Base-by-base conservation (phyloP, 2,113 vertebrate genomes). In the Cepphus grylle region DNA sequence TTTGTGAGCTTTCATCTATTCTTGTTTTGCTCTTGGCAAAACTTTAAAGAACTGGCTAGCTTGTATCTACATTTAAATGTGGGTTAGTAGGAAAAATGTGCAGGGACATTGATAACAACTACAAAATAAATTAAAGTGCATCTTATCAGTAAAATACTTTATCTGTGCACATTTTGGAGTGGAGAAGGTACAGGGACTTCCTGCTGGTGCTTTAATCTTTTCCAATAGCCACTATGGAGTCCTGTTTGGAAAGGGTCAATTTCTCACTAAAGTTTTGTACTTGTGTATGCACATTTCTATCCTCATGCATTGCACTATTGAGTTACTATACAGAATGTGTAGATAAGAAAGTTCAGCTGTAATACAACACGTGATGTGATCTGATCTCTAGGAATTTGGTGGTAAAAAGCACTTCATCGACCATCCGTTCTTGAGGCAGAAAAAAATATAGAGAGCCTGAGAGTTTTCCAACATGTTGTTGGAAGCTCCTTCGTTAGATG, bases 81-180 rank as follows among this genome's bases (percentile, higher is more conserved):
- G 22, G 74, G 34, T 78, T 79, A 96, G 90, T 93, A 83, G 88
- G 93, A 88, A 97, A 96, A 97, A 94, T 55, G 61, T 92, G 90
- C 72, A 74, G 17, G 52, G 59, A 77, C 17, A 8, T 32, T 90
- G 91, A 93, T 77, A 88, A 52, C 30, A 85, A 89, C 83, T 74
- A 47, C 7, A 12, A 90, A 94, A 85, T 71, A 86, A 62, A 71
- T 82, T 65, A 20, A 86, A 74, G 19, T n/a, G 4, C 16, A 94
- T 25, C 17, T 96, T 87, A 94, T 87, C 62, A 50, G 59, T 62
- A 73, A 91, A 73, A 86, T 86, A 62, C 8, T 67, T n/a, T 81
- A 19, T 11, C 58, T 81, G 22, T 83, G 61, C 43, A 40, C 61
- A 65, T 84, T 92, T 89, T 67, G 76, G 77, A 93, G 34, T 22